Base-by-base conservation (phyloP, 2,113 vertebrate genomes). In the Myanophis thanlyinensis region DNA sequence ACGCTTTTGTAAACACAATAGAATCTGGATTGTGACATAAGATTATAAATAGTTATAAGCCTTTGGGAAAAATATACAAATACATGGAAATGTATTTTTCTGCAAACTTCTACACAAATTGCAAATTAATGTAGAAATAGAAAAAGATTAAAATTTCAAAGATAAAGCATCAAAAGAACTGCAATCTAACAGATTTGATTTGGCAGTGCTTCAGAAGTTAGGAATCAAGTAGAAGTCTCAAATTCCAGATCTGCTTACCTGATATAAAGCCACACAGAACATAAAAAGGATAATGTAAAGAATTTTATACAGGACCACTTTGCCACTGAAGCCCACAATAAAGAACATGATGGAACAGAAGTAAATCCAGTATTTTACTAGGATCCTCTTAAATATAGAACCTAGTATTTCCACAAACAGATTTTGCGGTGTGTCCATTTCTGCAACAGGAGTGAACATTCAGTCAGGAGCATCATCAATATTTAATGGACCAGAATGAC, bases 321-420 rank as follows among this genome's bases (percentile, higher is more conserved):
- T 98, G 94, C 98, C 97, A 0, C 93, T 96, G 94, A 98, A 98
- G 96, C 98, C 98, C 96, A 98, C 91, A 25, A 98, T 88, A 92
- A 98, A 98, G 95, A 98, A 97, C 96, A 98, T 97, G 91, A 97
- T 96, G 89, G 97, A 97, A 89, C 98, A 98, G 95, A 97, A 97
- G 59, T 97, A 96, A 92, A 98, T 98, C 97, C 98, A 98, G 95
- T 97, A 97, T 94, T 98, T 97, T 62, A 97, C 97, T 91, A 97
- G 95, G 0, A 80, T 87, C n/a, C 96, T 97, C 88, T 97, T 97
- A 2, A 98, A 90, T 53, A 97, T 95, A 30, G 95, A 88, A 59
- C 97, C 97, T 51, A 98, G 48, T 93, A 98, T 93, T 1, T 96
- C 96, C 87, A 97, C 91, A 89, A 98, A 89, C 48, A 94, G 44